Base-by-base conservation (phyloP, 2,797 vertebrate species). In the Aplochiton taeniatus region DNA sequence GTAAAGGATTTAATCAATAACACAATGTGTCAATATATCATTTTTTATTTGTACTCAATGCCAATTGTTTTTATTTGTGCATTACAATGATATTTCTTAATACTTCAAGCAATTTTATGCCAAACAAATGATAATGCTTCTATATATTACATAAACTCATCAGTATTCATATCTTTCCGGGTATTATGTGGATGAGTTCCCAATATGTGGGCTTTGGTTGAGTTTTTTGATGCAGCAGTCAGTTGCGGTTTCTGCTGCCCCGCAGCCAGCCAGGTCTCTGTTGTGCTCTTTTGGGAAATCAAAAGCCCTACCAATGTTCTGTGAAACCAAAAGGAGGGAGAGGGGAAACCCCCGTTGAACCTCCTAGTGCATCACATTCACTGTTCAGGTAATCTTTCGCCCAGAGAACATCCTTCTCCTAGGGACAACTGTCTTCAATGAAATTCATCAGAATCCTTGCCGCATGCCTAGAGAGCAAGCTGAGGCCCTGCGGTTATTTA, bases 211-310 rank as follows among this genome's bases (percentile, higher is more conserved):
- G 42, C 55, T 53, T 18, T 14, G 31, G 31, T 3, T 31, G n/a
- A 31, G 2, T 65, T 62, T 56, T 1, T 56, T 72, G 19, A 43
- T 55, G 55, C 62, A 18, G 56, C 56, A 45, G 9, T 45, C n/a
- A 11, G 42, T n/a, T 58, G 56, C 45, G 56, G 56, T 11, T 44
- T 17, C 56, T 44, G 9, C 56, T 44, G 56, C 43, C n/a, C 56
- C 16, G 42, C n/a, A 58, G 56, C 56, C 56, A 58, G 16, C 43
- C 42, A 50, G 54, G 18, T 49, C 58, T 18, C 68, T 65, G 57
- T 72, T 58, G 64, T 55, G 67, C 65, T 73, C 75, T 72, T 67
- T 54, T 62, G 77, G 75, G 73, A 79, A 78, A 82, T 77, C 63
- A 77, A 62, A 61, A 76, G 63, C 70, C 83, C 65, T 77, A 70